Percentiles rank a stretch among this genome's conserved stretches.
phyloP scores from a whole-genome alignment of 2,113 vertebrate genomes.

The Urocitellus parryii region DNA sequence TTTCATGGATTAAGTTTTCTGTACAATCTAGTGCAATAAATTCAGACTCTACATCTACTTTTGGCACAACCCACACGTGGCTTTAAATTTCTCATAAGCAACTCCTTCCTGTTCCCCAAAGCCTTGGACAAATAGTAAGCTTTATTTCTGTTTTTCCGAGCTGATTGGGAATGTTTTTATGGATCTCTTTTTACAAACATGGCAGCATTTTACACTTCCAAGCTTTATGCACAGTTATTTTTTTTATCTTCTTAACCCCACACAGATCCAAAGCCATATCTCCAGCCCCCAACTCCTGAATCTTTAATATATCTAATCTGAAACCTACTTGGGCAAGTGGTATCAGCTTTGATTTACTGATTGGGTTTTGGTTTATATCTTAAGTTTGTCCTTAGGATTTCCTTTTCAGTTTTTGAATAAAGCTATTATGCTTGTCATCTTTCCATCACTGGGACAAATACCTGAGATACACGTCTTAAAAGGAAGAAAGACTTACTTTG shows the following conservation, averaged over 20 bases:
- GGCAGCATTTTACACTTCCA: not conserved
- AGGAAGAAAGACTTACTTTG: not conserved
- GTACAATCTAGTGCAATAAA: slow-evolving; percentile 10
- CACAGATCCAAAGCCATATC: not conserved
- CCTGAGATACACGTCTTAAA: not conserved
- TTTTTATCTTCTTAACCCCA: not conserved
- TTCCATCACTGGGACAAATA: not conserved
- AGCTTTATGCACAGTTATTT: not conserved
- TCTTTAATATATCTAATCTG: not conserved
- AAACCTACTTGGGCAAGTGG: not conserved
- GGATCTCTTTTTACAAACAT: not conserved
- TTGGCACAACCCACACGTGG: not conserved
- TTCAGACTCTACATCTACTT: not conserved
- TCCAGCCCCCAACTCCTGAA: not conserved
- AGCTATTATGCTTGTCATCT: not conserved
- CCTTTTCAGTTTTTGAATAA: not conserved
- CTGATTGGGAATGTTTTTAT: not conserved
- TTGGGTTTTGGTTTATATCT: slow-evolving; percentile 29
- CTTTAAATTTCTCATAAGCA: slow-evolving; percentile 61
- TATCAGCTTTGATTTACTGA: not conserved
- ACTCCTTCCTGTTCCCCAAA: not conserved
- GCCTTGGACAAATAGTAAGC: not conserved
- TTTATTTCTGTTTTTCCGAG: slow-evolving; percentile 48
- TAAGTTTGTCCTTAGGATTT: not conserved
- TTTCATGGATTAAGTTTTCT: slow-evolving; percentile 54